Evolutionary conservation across 2,888 invertebrate species (phyloP).

Genomic region (Drosophila meridionalis): DNA sequence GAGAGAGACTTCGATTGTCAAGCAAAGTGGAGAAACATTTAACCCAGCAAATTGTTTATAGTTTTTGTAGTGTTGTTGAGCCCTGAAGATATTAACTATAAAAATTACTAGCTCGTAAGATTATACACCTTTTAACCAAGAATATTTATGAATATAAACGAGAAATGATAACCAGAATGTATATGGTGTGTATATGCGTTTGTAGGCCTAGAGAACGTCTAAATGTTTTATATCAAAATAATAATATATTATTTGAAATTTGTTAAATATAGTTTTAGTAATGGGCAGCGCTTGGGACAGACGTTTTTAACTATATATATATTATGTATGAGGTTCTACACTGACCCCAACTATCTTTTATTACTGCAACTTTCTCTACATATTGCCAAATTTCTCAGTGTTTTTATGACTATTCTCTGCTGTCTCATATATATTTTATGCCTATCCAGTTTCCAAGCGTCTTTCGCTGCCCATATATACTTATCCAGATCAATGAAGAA

Average conservation of each 20-base stretch:
- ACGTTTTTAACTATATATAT: background rate
- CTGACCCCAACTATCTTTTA: background rate
- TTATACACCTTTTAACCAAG: slow-evolving; percentile 46
- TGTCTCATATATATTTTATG: background rate
- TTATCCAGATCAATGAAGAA: slow-evolving; percentile 37
- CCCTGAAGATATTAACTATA: slow-evolving; percentile 58
- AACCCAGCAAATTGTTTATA: slow-evolving; percentile 49
- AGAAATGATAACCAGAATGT: slow-evolving; percentile 21
- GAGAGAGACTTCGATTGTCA: slow-evolving; percentile 18
- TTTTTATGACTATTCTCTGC: background rate
- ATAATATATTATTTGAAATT: slow-evolving; percentile 6
- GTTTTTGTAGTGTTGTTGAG: slow-evolving; percentile 61
- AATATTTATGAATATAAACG: slow-evolving; percentile 50
- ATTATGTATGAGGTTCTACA: background rate
- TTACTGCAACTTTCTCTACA: background rate
- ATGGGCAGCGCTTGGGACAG: slow-evolving; percentile 19
- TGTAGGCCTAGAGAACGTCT: slow-evolving; percentile 18
- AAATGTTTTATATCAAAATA: background rate
- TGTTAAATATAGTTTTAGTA: slow-evolving; percentile 25
- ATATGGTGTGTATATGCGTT: slow-evolving; percentile 29
- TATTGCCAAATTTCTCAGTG: background rate
- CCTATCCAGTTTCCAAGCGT: background rate
- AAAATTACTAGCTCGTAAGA: slow-evolving; percentile 36
- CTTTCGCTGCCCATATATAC: slow-evolving; percentile 24
- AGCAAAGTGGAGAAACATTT: slow-evolving; percentile 20